Base-by-base conservation (phyloP, 2,888 invertebrate species). In the Hybos culiciformis region DNA sequence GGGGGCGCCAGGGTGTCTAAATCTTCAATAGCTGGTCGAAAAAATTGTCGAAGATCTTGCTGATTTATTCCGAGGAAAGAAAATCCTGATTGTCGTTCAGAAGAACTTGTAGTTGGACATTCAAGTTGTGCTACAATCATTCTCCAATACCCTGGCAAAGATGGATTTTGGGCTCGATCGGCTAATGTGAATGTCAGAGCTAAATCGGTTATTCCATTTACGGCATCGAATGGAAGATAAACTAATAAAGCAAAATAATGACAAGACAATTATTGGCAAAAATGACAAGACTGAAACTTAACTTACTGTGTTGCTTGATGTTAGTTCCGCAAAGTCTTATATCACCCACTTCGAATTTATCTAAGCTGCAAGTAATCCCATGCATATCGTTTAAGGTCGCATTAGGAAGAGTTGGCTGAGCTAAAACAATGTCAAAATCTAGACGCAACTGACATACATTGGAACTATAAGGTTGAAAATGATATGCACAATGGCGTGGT, bases 71-170 rank as follows among this genome's bases (percentile, higher is more conserved):
- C 52, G 17, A 56, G 56, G 33, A 61, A 45, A 48, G 60, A 56
- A 47, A 55, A 57, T 38, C 63, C 44, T 21, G 6, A 3, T 14
- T 20, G 8, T 20, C 21, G 14, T 7, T 19, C 23, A 4, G 43
- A 44, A 24, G 38, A 42, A 31, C 40, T 48, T 8, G 44, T 29
- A 1, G 21, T 44, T 1, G 65, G 62, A 57, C 74, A 78, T 56
- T 77, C 77, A 18, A 78, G 52, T 54, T 77, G 77, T 0, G 75
- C 76, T 32, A 77, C 70, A 49, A 75, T 71, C 49, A 78, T 68
- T 54, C 74, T 71, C 80, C 77, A 75, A 0, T 70, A 69, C 12
- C 69, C 44, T 65, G 67, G 0, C 69, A 69, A 36, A 71, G 37
- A 24, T 17, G 42, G 39, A 38, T 40, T 38, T 56, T 54, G 68